Evolutionary conservation across 2,888 invertebrate species (phyloP), one percentile per base, ranked within the genome.

Genomic region (Oscheius sp.): DNA sequence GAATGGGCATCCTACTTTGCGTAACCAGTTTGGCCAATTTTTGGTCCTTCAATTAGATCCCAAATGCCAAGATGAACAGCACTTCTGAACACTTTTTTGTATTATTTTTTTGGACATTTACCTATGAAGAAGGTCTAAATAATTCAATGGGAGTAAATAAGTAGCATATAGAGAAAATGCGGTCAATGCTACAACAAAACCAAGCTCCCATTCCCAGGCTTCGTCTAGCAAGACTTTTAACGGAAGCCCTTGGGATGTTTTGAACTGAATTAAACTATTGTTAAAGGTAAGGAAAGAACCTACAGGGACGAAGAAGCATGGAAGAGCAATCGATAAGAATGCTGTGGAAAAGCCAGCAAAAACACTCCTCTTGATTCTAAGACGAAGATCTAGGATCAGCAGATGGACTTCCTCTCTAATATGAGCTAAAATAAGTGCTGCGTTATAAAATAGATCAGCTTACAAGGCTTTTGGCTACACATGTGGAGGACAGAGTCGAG

Each of bases 301-400:
- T 29, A 93, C 93, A 90, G 93, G 92, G 34, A 93, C 92, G 89
- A 95, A 94, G 86, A 93, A 92, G 84, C 93, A 92, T 0, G 95
- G 95, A 69, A 95, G 91, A 85, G 94, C 92, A 68, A 93, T 92
- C 46, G 93, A 91, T 87, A 94, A 94, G 87, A 95, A 95, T 0
- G 94, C 92, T 80, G 92, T 92, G 5, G 93, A 88, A 48, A 94
- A 90, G 0, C 95, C 93, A 77, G 92, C 91, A 87, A 93, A 93
- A 1, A 96, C 89, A 68, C 95, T 75, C 92, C 88, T 93, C 88
- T 94, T 95, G 84, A 96, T 90, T 39, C 96, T 90, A 75, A 91
- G 90, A 87, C 95, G 95, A 85, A 96, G 95, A 88, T 96, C 96
- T 34, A 91, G 91, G 75, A 93, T 91, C 6, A 97, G 87, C 45